Evolutionary conservation across 2,797 vertebrate genomes (phyloP), one percentile per base, ranked within the genome.

Genomic region (Gila robusta): DNA sequence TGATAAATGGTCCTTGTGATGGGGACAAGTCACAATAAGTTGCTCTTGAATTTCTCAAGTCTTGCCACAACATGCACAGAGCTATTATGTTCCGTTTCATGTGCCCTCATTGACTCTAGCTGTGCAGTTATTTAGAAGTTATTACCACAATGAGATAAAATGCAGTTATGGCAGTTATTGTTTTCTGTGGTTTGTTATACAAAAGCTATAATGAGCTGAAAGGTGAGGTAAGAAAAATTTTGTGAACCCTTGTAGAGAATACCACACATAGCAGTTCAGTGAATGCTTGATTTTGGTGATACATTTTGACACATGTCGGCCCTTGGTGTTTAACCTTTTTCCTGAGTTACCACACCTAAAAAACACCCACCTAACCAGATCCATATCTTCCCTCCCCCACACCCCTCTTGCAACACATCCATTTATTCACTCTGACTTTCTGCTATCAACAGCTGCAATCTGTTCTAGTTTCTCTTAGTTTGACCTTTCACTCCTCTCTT

Each of bases 361-460:
- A 81, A 77, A 80, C 37, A 83, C 88, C 84, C 37, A 84, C 59
- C 41, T 49, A 32, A 78, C 73, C 74, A 62, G 79, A 74, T 86
- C 73, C 69, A 81, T 52, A 80, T 64, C 84, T 74, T 47, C 56
- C 21, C 23, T 52, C 41, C 54, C 39, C 21, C 19, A 32, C 52
- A 73, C 37, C 76, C 52, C 9, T 23, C 54, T 49, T 66, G 32
- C 39, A 47, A 62, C 76, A 72, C 69, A 23, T 23, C n/a, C 7
- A 79, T 3, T 52, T 52, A 66, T 41, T 35, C 8, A 0, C 17
- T 7, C 37, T 64, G 28, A 49, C 41, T 26, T 70, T 71, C 19
- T 62, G 52, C 10, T 3, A 74, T 59, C 35, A 67, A 8, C 9
- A 26, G 67, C 35, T 62, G 52, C 39, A 17, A 17, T 23, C 37